phyloP scores from a whole-genome alignment of 2,888 invertebrate genomes.

The Drosophila kambysellisi region DNA sequence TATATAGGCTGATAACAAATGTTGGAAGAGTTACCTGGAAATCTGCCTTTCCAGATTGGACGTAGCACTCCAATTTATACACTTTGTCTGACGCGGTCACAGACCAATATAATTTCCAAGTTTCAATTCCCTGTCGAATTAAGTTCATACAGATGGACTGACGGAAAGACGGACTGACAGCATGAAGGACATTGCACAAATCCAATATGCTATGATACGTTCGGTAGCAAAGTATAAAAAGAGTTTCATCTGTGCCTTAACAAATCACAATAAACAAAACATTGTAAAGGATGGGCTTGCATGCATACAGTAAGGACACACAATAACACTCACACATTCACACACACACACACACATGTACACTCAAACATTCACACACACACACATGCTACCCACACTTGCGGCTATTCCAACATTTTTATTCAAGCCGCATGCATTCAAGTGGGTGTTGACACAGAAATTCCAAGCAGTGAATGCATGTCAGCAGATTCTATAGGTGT shows the following conservation, averaged over 20 bases:
- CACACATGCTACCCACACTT: constrained; percentile 1
- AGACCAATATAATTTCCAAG: no score
- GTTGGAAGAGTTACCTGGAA: background rate
- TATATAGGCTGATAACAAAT: background rate
- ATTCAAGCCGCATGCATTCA: constrained; percentile 57
- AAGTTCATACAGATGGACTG: no score
- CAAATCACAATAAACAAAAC: background rate
- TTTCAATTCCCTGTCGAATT: no score
- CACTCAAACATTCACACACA: background rate
- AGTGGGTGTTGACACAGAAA: constrained; percentile 58
- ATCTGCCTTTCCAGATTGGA: background rate
- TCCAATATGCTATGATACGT: background rate
- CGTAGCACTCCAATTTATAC: no score
- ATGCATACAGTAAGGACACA: background rate
- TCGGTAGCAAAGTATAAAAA: constrained; percentile 14
- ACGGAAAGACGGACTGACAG: no score
- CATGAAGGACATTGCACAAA: background rate
- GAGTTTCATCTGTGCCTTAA: constrained; percentile 5
- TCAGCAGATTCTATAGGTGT: constrained; percentile 47
- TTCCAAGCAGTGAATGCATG: constrained; percentile 68
- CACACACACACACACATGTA: background rate
- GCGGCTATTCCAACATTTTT: constrained; percentile 13
- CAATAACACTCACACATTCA: background rate
- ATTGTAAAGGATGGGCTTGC: background rate
- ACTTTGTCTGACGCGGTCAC: no score